Percentiles rank a stretch among this genome's conserved stretches.
Conservation (phyloP, 92 coral and sea anemone genomes). For the Desmophyllum pertusum region DNA sequence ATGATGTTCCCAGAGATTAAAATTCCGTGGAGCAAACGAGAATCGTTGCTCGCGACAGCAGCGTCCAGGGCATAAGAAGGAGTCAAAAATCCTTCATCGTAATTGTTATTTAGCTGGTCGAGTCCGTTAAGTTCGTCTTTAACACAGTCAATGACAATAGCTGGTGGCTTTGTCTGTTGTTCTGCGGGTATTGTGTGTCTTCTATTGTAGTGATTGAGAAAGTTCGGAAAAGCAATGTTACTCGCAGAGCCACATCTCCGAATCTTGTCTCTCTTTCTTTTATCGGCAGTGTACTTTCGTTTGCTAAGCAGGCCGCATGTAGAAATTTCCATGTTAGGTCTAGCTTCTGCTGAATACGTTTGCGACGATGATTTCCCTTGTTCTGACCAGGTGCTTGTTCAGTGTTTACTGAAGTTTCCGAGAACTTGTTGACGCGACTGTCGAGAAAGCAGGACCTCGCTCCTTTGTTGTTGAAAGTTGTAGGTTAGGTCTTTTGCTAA, state of each 20-base stretch:
- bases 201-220: constrained; percentile 19
- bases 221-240: constrained; percentile 13
- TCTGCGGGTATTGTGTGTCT: constrained; percentile 20
- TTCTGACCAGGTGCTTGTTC: neutral
- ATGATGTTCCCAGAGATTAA: constrained; percentile 70
- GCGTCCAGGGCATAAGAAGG: constrained; percentile 83
- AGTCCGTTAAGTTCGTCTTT: constrained; percentile 3
- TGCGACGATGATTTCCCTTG: no score
- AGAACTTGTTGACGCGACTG: neutral
- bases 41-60: constrained; percentile 80
- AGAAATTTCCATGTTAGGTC: constrained; percentile 17
- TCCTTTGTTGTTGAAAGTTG: neutral
- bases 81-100: constrained; percentile 58
- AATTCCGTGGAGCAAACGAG: constrained; percentile 63
- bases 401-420: neutral
- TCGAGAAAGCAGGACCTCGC: neutral
- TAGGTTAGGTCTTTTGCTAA: no score
- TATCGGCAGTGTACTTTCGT: constrained; percentile 21
- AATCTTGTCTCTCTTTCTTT: constrained; percentile 24
- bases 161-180: neutral
- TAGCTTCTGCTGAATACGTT: no score
- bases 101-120: constrained; percentile 10
- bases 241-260: constrained; percentile 24
- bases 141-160: constrained; percentile 25
- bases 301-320: neutral